Percentiles rank a stretch among this genome's conserved stretches.
Conservation (phyloP, 1,140 invertebrate species). For the Melitaea cinxia region DNA sequence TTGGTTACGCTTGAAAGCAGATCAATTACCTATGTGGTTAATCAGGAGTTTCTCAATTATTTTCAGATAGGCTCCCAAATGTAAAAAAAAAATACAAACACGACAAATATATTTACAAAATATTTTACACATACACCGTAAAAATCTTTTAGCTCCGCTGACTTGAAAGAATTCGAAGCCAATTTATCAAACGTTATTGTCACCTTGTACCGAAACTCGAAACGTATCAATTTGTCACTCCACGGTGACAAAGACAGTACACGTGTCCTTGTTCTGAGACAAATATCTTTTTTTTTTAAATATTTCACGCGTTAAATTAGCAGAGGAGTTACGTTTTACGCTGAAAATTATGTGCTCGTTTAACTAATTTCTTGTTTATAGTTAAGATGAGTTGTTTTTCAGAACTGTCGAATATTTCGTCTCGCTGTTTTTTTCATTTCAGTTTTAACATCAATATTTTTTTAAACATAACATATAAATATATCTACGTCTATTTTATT, state of each 20-base stretch:
- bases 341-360: conserved; percentile 30
- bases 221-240: conserved; percentile 32
- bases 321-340: conserved; percentile 22
- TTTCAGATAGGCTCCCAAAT: too few species aligned
- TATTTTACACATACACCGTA: conserved; percentile 8
- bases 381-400: background rate
- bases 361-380: conserved; percentile 18
- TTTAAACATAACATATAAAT: background rate
- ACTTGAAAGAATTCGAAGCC: conserved; percentile 10
- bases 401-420: background rate
- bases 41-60: too few species aligned
- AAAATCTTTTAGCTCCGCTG: conserved; percentile 6
- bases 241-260: conserved; percentile 28
- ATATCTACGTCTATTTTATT: background rate
- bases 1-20: too few species aligned
- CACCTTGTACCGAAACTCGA: conserved; percentile 29
- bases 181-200: conserved; percentile 36
- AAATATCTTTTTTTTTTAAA: conserved; percentile 19
- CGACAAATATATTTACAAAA: background rate
- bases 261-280: conserved; percentile 10
- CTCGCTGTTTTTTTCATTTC: conserved; percentile 3
- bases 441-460: background rate
- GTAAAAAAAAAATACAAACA: background rate
- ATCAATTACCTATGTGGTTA: too few species aligned
- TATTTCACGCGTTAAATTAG: conserved; percentile 20